A percentile compares a stretch with the other conserved stretches of the same genome.
These are phyloP conservation scores for Drosophila ezoana DNA, from an alignment of 2,888 invertebrate genomes.

Conservation along the genomic window DNA sequence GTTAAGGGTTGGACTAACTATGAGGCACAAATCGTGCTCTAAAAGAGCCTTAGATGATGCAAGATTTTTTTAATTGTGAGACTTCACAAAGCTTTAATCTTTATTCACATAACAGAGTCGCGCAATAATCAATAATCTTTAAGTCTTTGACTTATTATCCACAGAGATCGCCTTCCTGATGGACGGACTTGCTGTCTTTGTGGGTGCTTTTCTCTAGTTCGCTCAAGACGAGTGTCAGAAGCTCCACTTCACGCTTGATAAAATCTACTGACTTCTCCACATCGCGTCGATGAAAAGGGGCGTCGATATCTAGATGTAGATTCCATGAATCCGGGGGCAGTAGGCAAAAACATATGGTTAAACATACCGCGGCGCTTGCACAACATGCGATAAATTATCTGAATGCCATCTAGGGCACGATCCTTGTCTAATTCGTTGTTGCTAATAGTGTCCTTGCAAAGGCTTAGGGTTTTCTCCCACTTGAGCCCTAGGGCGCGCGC, in stretches of 20 bases:
- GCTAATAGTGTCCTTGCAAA: conserved; percentile 76
- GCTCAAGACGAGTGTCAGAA: conserved; percentile 35
- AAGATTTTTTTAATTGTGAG: neutral
- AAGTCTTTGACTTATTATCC: conserved; percentile 5
- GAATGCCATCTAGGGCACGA: conserved; percentile 81
- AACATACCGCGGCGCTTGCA: conserved; percentile 77
- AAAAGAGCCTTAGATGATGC: neutral
- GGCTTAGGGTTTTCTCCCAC: conserved; percentile 82
- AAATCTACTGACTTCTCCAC: conserved; percentile 53
- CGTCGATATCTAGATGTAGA: conserved; percentile 23
- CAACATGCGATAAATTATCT: conserved; percentile 78
- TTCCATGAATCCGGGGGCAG: neutral
- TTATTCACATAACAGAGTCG: conserved; percentile 14
- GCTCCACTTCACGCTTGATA: conserved; percentile 46
- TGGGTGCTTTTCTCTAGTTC: conserved; percentile 36
- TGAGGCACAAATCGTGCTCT: no score
- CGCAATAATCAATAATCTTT: neutral
- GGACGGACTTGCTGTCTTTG: conserved; percentile 39
- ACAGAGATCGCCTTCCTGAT: conserved; percentile 21
- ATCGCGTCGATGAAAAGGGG: conserved; percentile 26
- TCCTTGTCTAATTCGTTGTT: conserved; percentile 76
- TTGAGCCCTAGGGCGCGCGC: conserved; percentile 76
- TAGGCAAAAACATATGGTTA: neutral
- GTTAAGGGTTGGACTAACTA: no score
- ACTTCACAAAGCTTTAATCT: neutral